Conservation (phyloP, 2,113 vertebrate species). For the Propithecus coquereli region DNA sequence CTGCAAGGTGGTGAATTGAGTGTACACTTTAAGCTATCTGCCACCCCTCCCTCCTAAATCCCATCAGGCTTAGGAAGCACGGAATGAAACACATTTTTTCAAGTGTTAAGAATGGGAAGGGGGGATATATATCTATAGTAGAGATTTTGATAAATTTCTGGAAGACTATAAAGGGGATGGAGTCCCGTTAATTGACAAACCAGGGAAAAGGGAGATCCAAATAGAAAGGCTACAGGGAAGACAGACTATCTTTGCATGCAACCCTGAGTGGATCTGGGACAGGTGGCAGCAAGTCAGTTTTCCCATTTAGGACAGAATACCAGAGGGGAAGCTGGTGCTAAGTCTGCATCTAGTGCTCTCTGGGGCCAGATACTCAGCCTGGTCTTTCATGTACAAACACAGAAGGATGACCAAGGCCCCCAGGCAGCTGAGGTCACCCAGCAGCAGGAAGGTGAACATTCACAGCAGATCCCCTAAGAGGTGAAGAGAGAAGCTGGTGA, state of each 20-base stretch:
- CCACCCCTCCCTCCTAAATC: background rate
- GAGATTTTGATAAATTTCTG: constrained; percentile 1
- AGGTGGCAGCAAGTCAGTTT: background rate
- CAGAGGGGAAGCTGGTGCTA: background rate
- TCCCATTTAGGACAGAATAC: background rate
- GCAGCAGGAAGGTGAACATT: background rate
- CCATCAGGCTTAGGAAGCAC: background rate
- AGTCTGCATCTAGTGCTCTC: background rate
- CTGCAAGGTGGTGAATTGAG: background rate
- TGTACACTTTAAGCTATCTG: background rate
- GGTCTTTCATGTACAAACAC: background rate
- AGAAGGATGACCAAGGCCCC: background rate
- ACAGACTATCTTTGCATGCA: background rate
- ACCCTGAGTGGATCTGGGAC: background rate
- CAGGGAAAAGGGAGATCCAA: background rate
- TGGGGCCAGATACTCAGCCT: background rate
- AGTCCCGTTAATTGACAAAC: background rate
- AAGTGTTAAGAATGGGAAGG: background rate
- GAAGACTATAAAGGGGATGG: background rate
- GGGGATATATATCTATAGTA: background rate
- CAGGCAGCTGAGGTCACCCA: background rate
- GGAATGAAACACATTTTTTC: background rate
- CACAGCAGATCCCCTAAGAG: background rate
- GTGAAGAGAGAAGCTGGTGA: background rate
- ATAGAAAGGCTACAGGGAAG: background rate